A percentile compares a stretch with the other conserved stretches of the same genome.
Conservation (phyloP, 2,797 vertebrate species). For the Pseudochirops corinnae region DNA sequence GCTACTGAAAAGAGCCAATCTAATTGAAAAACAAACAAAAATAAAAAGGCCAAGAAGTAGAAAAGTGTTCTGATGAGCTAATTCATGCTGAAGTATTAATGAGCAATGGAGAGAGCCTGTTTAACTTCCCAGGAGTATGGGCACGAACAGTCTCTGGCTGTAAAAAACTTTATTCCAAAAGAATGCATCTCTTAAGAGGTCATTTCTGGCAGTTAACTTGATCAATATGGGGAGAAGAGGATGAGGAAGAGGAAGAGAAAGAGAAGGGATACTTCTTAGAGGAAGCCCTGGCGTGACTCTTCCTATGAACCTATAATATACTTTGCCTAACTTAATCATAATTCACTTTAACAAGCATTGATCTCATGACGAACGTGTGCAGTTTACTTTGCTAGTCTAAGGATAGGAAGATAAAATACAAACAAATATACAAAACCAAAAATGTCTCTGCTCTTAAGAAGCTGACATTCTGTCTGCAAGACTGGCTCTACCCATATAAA, state of each 20-base stretch:
- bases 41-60: background rate
- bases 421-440: background rate
- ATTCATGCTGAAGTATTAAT: background rate
- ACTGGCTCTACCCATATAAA: background rate
- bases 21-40: background rate
- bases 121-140: background rate
- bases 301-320: background rate
- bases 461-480: background rate
- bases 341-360: background rate
- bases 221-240: background rate
- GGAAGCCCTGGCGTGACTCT: background rate
- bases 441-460: background rate
- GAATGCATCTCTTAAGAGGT: background rate
- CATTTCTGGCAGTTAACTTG: background rate
- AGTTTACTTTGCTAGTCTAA: background rate
- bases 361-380: background rate
- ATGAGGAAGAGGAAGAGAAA: background rate
- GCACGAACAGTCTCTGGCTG: background rate
- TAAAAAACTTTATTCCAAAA: background rate
- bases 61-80: background rate
- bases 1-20: background rate
- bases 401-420: background rate
- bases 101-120: background rate
- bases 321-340: background rate
- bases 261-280: background rate